Base-by-base conservation (phyloP, 2,113 vertebrate species). In the Turdus rufiventris region DNA sequence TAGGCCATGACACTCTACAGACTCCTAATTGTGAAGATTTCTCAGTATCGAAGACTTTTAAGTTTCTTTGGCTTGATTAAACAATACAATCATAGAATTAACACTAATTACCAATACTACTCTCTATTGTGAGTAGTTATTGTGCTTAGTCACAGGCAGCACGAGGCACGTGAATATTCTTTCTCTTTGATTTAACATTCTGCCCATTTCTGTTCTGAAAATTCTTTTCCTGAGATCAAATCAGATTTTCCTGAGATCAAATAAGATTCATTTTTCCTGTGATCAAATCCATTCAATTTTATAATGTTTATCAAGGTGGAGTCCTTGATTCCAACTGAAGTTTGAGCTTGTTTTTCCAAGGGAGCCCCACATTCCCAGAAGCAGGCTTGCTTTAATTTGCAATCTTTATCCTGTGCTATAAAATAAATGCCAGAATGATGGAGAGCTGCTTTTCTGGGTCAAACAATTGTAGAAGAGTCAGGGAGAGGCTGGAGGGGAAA, bases 401-500 rank as follows among this genome's bases (percentile, higher is more conserved):
- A 45, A 68, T 93, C 83, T 94, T 89, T 65, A 91, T 73, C 51
- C 89, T 88, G 66, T 40, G 40, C 91, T 94, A 51, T 66, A 81
- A 93, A 72, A 90, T 34, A 65, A 94, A 88, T 54, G 40, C 68
- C 84, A 68, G 80, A 34, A 94, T 95, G 86, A 85, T 53, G 56
- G 85, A 96, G 83, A 88, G 36, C 36, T 42, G 65, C 68, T 58
- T 94, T 91, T 95, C 78, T 77, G 80, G 82, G 43, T 67, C 79
- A 86, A 93, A 75, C 26, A 83, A 25, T 12, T 60, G 71, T 20
- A 87, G 50, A 89, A 71, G 57, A 92, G 76, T 65, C 83, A 65
- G 63, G 47, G 38, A 85, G 76, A 74, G 83, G 74, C 85, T 40
- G 45, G 20, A 71, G 75, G 68, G 57, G 67, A 62, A 72, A 79